These are phyloP conservation scores for Xenopus petersii DNA, from an alignment of 2,797 vertebrate species.

Conservation along the genomic window DNA sequence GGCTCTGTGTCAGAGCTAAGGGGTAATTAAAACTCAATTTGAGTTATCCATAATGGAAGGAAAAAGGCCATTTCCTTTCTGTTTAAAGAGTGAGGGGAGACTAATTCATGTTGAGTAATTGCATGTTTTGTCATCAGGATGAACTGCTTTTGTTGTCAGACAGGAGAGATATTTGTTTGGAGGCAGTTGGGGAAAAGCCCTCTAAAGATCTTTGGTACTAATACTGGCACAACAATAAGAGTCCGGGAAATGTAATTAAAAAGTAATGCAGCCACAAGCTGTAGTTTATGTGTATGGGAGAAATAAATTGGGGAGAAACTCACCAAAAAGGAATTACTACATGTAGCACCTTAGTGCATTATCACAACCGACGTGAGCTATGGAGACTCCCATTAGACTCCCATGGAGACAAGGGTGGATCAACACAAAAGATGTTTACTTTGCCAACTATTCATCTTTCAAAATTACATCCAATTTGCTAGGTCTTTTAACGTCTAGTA, in stretches of 20 bases:
- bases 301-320: background rate
- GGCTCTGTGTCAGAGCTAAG: background rate
- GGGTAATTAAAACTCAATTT: constrained; percentile 62
- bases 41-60: constrained; percentile 48
- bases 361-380: no score
- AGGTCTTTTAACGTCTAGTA: no score
- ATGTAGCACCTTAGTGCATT: no score
- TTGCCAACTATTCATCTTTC: no score
- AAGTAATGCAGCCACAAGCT: background rate
- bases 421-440: no score
- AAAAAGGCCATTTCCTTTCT: constrained; percentile 50
- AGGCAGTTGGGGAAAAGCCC: background rate
- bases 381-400: no score
- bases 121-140: constrained; percentile 34
- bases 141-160: constrained; percentile 31
- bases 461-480: no score
- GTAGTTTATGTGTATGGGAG: background rate
- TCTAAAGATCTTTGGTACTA: constrained; percentile 1
- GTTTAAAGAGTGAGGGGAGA: constrained; percentile 51
- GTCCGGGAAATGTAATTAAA: constrained; percentile 17
- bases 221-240: constrained; percentile 9
- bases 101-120: constrained; percentile 50
- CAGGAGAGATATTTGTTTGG: constrained; percentile 35
- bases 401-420: no score
- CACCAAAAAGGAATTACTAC: no score